These are phyloP conservation scores for Phalera bucephala DNA, from an alignment of 2,888 invertebrate genomes.

Conservation along the genomic window DNA sequence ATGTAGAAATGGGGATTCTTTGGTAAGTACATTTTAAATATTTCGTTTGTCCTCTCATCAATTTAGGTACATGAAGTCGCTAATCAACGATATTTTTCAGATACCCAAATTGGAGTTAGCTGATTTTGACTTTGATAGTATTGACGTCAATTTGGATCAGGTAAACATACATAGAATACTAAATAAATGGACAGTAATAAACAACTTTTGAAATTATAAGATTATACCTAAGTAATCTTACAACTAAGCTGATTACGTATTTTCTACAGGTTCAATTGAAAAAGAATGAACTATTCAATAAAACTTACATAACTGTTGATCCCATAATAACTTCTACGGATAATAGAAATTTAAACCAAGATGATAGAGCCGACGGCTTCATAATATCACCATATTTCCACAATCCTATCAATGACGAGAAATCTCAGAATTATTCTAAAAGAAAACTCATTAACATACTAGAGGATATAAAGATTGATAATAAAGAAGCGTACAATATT, in stretches of 20 bases:
- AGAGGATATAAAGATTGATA: constrained; percentile 57
- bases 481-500: constrained; percentile 46
- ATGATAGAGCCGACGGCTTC: constrained; percentile 27
- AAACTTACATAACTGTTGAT: constrained; percentile 19
- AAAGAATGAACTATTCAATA: constrained; percentile 34
- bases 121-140: constrained; percentile 49
- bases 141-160: constrained; percentile 54
- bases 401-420: constrained; percentile 27
- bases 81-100: too few species aligned
- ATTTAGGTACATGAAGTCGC: too few species aligned
- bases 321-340: constrained; percentile 19
- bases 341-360: constrained; percentile 19
- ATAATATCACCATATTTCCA: constrained; percentile 44
- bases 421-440: constrained; percentile 45
- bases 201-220: too few species aligned
- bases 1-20: constrained; percentile 19
- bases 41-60: too few species aligned
- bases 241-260: too few species aligned
- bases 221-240: too few species aligned
- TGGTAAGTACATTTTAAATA: constrained; percentile 20
- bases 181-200: too few species aligned
- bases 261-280: constrained; percentile 46
- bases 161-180: too few species aligned
- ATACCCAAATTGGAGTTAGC: constrained; percentile 56
- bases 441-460: constrained; percentile 68